These are phyloP conservation scores for Ranitomeya variabilis DNA, from an alignment of 2,113 vertebrate genomes.

Conservation along the genomic window DNA sequence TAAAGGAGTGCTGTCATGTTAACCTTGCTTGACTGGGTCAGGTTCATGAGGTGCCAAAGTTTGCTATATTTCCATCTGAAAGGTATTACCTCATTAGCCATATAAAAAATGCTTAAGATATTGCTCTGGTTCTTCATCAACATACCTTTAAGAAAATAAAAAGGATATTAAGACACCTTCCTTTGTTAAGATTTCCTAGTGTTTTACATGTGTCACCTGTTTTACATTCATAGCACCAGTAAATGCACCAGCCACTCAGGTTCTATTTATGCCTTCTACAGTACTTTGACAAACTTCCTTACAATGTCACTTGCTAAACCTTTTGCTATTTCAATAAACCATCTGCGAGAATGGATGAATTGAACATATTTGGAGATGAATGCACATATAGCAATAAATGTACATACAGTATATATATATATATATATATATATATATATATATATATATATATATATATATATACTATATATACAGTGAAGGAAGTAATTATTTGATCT, in stretches of 20 bases:
- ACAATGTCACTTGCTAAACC: background rate
- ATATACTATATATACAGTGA: too few relatives aligned
- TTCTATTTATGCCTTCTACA: slow-evolving; percentile 1
- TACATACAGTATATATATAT: background rate
- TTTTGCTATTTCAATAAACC: background rate
- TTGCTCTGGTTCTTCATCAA: background rate
- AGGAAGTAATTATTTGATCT: too few relatives aligned
- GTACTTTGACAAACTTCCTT: slow-evolving; percentile 6
- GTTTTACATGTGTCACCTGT: background rate
- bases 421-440: too few relatives aligned
- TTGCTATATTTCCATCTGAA: slow-evolving; percentile 33
- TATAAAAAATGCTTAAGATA: slow-evolving; percentile 13
- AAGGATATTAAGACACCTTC: background rate
- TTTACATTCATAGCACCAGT: background rate
- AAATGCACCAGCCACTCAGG: background rate
- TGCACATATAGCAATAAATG: background rate
- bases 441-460: too few relatives aligned
- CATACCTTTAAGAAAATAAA: background rate
- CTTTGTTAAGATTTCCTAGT: background rate
- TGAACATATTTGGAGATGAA: background rate
- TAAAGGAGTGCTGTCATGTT: slow-evolving; percentile 54
- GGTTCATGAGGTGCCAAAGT: slow-evolving; percentile 36
- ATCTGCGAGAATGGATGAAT: background rate
- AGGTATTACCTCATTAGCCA: slow-evolving; percentile 29
- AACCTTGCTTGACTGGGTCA: slow-evolving; percentile 50